Conservation (phyloP, 2,113 vertebrate species). For the Mesocricetus auratus region DNA sequence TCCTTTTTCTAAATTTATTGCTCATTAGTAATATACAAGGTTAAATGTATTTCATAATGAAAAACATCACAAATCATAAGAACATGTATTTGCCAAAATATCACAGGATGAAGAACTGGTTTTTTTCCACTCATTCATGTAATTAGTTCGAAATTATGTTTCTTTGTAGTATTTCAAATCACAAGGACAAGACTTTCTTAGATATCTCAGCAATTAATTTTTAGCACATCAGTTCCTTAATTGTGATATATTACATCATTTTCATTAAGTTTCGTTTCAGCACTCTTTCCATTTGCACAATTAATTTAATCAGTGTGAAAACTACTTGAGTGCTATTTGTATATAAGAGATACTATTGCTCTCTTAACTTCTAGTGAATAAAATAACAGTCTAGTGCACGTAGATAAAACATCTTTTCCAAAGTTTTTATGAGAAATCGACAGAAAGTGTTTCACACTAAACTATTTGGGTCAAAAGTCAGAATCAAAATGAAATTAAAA, state of each 20-base stretch:
- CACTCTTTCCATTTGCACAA: slow-evolving; percentile 80
- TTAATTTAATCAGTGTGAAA: slow-evolving; percentile 85
- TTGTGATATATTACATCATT: slow-evolving; percentile 78
- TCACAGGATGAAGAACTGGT: neutral
- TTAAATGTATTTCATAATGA: slow-evolving; percentile 8
- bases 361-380: slow-evolving; percentile 80
- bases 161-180: slow-evolving; percentile 67
- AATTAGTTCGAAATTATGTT: slow-evolving; percentile 32
- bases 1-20: neutral
- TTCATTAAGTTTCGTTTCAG: slow-evolving; percentile 81
- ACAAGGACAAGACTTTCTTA: slow-evolving; percentile 40
- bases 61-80: slow-evolving; percentile 8
- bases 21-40: neutral
- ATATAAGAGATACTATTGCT: slow-evolving; percentile 72
- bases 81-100: neutral
- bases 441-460: neutral
- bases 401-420: slow-evolving; percentile 67
- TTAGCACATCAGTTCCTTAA: slow-evolving; percentile 76
- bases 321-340: slow-evolving; percentile 74
- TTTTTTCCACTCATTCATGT: slow-evolving; percentile 77
- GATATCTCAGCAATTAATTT: slow-evolving; percentile 77
- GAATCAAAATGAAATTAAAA: slow-evolving; percentile 47
- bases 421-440: slow-evolving; percentile 62
- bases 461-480: slow-evolving; percentile 45
- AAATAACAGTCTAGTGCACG: slow-evolving; percentile 75